A percentile compares a stretch with the other conserved stretches of the same genome.
Evolutionary conservation across 2,888 invertebrate species (phyloP).

Genomic region (Pammene fasciana): DNA sequence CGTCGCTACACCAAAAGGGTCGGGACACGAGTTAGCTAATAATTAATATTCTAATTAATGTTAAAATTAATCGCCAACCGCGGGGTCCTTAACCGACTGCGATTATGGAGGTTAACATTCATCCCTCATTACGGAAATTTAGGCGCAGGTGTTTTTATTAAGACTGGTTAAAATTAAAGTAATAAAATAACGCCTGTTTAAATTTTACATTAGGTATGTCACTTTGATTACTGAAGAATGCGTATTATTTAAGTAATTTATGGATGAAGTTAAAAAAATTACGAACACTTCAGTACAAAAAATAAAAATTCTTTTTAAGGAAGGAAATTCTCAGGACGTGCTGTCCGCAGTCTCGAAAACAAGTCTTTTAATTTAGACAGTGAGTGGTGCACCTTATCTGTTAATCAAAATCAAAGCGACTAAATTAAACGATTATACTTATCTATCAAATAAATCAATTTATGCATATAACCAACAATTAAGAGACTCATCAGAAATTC

Average conservation of each 20-base stretch:
- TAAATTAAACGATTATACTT: background rate
- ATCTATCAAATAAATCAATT: slow-evolving; percentile 12
- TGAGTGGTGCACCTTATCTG: background rate
- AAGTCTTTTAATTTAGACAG: too few relatives aligned
- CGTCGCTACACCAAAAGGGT: slow-evolving; percentile 62
- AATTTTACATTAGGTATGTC: background rate
- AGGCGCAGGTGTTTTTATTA: slow-evolving; percentile 33
- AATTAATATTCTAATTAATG: slow-evolving; percentile 83
- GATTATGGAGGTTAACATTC: slow-evolving; percentile 40
- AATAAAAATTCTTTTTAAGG: too few relatives aligned
- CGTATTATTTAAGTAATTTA: too few relatives aligned
- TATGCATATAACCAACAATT: slow-evolving; percentile 15
- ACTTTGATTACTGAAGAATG: background rate
- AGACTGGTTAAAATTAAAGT: slow-evolving; percentile 6
- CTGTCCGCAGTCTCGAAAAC: too few relatives aligned
- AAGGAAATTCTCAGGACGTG: too few relatives aligned
- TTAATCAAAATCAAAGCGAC: slow-evolving; percentile 5
- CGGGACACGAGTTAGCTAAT: slow-evolving; percentile 76
- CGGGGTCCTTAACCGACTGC: slow-evolving; percentile 57
- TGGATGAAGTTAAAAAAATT: too few relatives aligned
- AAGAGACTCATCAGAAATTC: slow-evolving; percentile 18
- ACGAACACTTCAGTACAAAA: too few relatives aligned
- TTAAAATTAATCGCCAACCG: slow-evolving; percentile 64
- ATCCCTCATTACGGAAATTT: slow-evolving; percentile 33
- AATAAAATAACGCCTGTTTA: background rate